Evolutionary conservation across 2,888 invertebrate genomes (phyloP).

Genomic region (Argyresthia albistria): DNA sequence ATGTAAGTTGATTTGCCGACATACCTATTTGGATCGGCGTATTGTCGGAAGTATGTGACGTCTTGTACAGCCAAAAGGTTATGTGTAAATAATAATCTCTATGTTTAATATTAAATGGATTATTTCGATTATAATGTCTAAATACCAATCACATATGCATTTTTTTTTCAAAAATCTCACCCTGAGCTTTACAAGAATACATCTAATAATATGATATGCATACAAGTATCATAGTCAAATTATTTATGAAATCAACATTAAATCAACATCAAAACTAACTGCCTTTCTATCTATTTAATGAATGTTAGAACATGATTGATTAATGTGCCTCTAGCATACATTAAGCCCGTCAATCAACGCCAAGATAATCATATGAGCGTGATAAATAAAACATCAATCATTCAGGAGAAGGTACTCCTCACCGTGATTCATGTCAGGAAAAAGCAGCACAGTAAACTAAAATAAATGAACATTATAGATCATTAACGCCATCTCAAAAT

Average conservation of each 20-base stretch:
- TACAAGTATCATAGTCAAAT: neutral
- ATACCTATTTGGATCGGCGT: slow-evolving; percentile 29
- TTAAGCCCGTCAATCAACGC: slow-evolving; percentile 58
- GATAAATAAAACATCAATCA: slow-evolving; percentile 46
- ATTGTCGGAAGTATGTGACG: slow-evolving; percentile 31
- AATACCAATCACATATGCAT: slow-evolving; percentile 42
- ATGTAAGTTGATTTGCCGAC: slow-evolving; percentile 48
- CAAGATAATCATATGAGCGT: slow-evolving; percentile 26
- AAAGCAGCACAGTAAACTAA: neutral
- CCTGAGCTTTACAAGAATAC: neutral
- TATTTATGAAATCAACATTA: slow-evolving; percentile 25
- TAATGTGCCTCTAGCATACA: slow-evolving; percentile 49
- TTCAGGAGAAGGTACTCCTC: neutral
- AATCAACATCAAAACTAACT: slow-evolving; percentile 17
- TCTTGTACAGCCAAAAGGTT: slow-evolving; percentile 62
- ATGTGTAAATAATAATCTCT: slow-evolving; percentile 64
- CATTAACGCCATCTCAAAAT: no score
- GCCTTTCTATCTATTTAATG: slow-evolving; percentile 40
- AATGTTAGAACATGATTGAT: slow-evolving; percentile 52
- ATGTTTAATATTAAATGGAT: slow-evolving; percentile 62
- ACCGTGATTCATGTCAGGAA: neutral
- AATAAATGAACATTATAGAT: no score
- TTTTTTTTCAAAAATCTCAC: slow-evolving; percentile 17
- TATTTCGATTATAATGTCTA: slow-evolving; percentile 68
- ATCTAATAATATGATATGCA: neutral